Percentiles rank a stretch among this genome's conserved stretches.
These are phyloP conservation scores for Halictus rubicundus DNA, from an alignment of 1,140 invertebrate genomes.

Conservation along the genomic window DNA sequence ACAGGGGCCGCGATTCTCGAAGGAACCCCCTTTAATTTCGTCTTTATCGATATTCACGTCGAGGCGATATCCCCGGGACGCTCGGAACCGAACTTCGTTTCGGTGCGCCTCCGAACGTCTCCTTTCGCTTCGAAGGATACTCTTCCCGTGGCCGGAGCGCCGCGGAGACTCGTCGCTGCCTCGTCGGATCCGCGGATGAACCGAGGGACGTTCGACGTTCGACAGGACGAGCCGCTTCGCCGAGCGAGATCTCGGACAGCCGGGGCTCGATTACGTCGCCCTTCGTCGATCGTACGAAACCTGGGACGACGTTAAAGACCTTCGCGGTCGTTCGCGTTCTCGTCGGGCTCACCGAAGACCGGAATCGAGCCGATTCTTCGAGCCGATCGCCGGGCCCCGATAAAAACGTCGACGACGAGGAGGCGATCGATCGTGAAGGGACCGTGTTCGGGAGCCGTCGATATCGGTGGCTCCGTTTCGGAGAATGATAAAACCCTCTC, in stretches of 20 bases:
- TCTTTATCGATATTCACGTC: neutral
- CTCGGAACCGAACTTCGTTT: neutral
- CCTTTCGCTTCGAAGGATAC: neutral
- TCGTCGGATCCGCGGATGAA: constrained; percentile 2
- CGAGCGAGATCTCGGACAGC: constrained; percentile 54
- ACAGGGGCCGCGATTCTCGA: neutral
- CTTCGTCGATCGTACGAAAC: constrained; percentile 45
- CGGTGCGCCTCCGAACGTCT: constrained; percentile 14
- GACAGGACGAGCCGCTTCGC: constrained; percentile 44
- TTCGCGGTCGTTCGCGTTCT: no score
- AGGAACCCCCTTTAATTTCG: constrained; percentile 22
- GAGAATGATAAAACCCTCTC: constrained; percentile 37
- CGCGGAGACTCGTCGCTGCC: constrained; percentile 10
- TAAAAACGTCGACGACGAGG: constrained; percentile 57
- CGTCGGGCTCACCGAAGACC: constrained; percentile 1
- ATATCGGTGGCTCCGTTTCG: constrained; percentile 30
- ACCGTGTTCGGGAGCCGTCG: neutral
- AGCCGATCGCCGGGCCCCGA: constrained; percentile 51
- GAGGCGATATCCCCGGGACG: neutral
- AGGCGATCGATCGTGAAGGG: constrained; percentile 15
- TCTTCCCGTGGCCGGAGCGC: neutral
- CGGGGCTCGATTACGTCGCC: constrained; percentile 57
- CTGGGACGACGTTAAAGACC: constrained; percentile 46
- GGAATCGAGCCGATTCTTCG: constrained; percentile 9
- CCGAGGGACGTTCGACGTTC: constrained; percentile 11